A percentile compares a stretch with the other conserved stretches of the same genome.
These are phyloP conservation scores for Drosophila limbata DNA, from an alignment of 2,888 invertebrate genomes.

Conservation along the genomic window DNA sequence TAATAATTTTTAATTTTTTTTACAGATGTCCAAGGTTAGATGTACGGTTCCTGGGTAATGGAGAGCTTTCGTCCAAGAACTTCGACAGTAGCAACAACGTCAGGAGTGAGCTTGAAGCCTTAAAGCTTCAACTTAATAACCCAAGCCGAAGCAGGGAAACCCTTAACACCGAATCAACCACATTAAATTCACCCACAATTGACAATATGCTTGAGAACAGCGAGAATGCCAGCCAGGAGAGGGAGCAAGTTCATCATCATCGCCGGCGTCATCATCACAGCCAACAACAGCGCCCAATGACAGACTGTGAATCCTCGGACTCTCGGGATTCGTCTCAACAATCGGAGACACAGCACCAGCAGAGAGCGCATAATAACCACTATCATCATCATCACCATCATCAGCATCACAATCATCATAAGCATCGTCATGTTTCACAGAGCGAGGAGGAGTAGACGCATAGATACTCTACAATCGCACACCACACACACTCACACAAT, in stretches of 20 bases:
- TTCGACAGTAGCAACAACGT: conserved; percentile 26
- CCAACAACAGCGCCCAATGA: conserved; percentile 28
- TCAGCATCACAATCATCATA: conserved; percentile 65
- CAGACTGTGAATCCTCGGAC: conserved; percentile 41
- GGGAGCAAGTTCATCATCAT: conserved; percentile 51
- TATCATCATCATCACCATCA: conserved; percentile 51
- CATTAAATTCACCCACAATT: conserved; percentile 75
- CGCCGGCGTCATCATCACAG: conserved; percentile 64
- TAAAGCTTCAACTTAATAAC: conserved; percentile 69
- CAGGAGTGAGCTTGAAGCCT: conserved; percentile 55
- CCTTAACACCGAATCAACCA: conserved; percentile 55
- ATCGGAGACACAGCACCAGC: conserved; percentile 47
- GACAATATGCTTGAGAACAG: conserved; percentile 79
- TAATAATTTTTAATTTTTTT: conserved; percentile 6
- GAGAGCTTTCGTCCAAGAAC: conserved; percentile 55
- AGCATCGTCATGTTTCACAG: conserved; percentile 53
- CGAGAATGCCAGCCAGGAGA: conserved; percentile 43
- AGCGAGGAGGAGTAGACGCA: conserved; percentile 54
- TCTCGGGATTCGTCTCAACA: conserved; percentile 53
- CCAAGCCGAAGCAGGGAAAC: conserved; percentile 46
- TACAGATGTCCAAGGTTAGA: conserved; percentile 84
- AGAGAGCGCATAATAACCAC: conserved; percentile 43
- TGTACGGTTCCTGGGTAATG: conserved; percentile 77
- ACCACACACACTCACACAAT: conserved; percentile 8
- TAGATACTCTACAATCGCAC: conserved; percentile 1